Conservation (phyloP, 2,113 vertebrate genomes). For the Numida meleagris region DNA sequence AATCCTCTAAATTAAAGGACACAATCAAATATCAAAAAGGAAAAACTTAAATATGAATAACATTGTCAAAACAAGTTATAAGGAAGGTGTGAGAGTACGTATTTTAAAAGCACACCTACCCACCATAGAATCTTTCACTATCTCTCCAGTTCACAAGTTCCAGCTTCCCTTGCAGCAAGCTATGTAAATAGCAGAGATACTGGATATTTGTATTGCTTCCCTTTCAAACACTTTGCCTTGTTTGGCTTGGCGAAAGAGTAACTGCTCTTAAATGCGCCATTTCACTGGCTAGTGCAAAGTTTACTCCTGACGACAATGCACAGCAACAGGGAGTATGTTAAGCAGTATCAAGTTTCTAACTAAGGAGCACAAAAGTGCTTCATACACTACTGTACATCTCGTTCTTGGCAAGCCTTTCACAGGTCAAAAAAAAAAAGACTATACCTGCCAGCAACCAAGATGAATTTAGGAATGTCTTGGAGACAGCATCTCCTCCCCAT, state of each 20-base stretch:
- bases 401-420: background rate
- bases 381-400: background rate
- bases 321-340: background rate
- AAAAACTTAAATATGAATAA: background rate
- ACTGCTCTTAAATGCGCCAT: background rate
- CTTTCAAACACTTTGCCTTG: conserved; percentile 41
- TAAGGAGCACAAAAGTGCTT: background rate
- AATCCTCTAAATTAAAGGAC: background rate
- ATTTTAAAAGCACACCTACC: background rate
- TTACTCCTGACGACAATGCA: rapidly evolving
- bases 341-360: background rate
- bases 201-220: conserved; percentile 33
- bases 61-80: background rate
- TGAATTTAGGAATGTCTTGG: background rate
- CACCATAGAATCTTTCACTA: background rate
- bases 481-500: background rate
- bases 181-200: conserved; percentile 45
- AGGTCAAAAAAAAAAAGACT: background rate
- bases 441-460: background rate
- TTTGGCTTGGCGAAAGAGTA: conserved; percentile 32
- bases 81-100: background rate
- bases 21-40: background rate
- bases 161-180: background rate
- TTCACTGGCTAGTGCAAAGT: background rate
- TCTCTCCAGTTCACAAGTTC: background rate